Conservation (phyloP, 1,140 invertebrate species). For the Pachypsylla venusta region DNA sequence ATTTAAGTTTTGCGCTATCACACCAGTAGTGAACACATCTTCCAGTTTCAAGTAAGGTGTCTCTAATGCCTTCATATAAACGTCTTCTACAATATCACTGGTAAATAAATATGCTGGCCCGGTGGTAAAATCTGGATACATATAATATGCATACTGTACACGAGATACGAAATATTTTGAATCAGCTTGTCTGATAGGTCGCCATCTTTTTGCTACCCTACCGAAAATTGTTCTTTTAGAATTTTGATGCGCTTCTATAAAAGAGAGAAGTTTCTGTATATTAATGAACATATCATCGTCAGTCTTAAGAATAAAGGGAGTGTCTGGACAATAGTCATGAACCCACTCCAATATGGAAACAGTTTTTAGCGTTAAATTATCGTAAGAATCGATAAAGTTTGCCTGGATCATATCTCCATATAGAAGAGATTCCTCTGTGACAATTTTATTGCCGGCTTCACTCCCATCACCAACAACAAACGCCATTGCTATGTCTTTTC, state of each 20-base stretch:
- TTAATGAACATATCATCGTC: conserved; percentile 90
- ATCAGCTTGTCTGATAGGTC: conserved; percentile 62
- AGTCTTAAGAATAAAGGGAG: conserved; percentile 63
- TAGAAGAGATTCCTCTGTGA: conserved; percentile 47
- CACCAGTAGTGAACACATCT: conserved; percentile 80
- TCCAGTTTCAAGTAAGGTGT: conserved; percentile 60
- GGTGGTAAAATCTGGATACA: conserved; percentile 72
- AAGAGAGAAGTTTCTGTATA: conserved; percentile 52
- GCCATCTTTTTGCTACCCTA: conserved; percentile 64
- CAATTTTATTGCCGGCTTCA: conserved; percentile 34
- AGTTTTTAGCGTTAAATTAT: conserved; percentile 74
- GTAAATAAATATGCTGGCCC: conserved; percentile 73
- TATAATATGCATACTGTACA: conserved; percentile 46
- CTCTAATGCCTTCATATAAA: conserved; percentile 48
- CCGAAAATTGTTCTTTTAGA: conserved; percentile 56
- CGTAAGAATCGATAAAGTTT: conserved; percentile 66
- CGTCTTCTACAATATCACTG: conserved; percentile 43
- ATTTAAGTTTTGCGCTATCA: conserved; percentile 55
- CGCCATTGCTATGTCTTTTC: conserved; percentile 54
- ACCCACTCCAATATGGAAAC: conserved; percentile 73
- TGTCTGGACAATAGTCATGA: conserved; percentile 55
- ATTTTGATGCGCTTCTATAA: conserved; percentile 48
- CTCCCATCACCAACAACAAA: conserved; percentile 58
- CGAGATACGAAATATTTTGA: conserved; percentile 73
- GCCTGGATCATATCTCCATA: conserved; percentile 66